Evolutionary conservation across 2,113 vertebrate genomes (phyloP).

Genomic region (Eulemur macaco): DNA sequence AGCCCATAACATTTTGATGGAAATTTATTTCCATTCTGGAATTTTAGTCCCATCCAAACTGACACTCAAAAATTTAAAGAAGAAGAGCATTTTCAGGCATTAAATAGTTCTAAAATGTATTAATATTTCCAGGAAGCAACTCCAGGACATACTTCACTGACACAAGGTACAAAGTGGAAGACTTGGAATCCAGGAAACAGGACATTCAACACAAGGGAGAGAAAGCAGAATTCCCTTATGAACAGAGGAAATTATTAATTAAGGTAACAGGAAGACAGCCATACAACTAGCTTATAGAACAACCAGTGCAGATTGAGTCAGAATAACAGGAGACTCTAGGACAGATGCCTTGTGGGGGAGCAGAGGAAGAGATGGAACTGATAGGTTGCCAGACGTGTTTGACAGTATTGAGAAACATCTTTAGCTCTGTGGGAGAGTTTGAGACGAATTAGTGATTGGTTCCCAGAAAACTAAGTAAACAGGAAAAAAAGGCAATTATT

Average conservation of each 20-base stretch:
- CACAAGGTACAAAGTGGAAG: not conserved
- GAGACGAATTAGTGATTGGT: not conserved
- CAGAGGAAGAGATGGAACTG: not conserved
- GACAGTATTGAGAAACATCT: not conserved
- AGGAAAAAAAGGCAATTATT: not conserved
- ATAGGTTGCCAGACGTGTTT: not conserved
- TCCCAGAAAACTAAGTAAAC: conserved; percentile 7
- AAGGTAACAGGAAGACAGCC: not conserved
- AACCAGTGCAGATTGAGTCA: not conserved
- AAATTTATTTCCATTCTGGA: conserved; percentile 60
- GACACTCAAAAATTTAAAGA: not conserved
- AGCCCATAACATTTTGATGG: not conserved
- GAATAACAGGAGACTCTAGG: not conserved
- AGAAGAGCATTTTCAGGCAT: not conserved
- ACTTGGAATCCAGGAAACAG: not conserved
- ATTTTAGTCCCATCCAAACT: conserved; percentile 15
- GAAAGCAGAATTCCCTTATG: conserved; percentile 23
- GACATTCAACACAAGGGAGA: not conserved
- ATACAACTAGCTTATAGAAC: not conserved
- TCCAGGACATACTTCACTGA: not conserved
- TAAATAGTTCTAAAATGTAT: conserved; percentile 22
- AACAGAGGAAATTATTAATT: not conserved
- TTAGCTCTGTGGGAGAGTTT: not conserved
- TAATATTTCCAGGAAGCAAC: not conserved
- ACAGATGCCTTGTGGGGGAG: not conserved